Percentiles rank a stretch among this genome's conserved stretches.
These are phyloP conservation scores for Flexamia atlantica DNA, from an alignment of 2,888 invertebrate species.

Conservation along the genomic window DNA sequence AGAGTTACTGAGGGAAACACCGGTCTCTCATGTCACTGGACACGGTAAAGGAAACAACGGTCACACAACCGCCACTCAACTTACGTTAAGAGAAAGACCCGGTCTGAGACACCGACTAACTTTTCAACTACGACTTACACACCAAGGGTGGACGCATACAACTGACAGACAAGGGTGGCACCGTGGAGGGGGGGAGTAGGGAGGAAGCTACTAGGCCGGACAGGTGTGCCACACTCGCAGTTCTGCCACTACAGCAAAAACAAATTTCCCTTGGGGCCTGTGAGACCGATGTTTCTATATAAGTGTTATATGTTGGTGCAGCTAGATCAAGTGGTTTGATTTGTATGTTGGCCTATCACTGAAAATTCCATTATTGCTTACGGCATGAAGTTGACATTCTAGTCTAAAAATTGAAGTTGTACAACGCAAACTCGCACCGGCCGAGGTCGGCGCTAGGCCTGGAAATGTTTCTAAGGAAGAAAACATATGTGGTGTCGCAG, in stretches of 20 bases:
- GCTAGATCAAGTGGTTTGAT: too few relatives aligned
- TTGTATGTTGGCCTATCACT: too few relatives aligned
- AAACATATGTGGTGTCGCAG: too few relatives aligned
- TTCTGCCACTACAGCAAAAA: constrained; percentile 34
- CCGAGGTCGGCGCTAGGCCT: too few relatives aligned
- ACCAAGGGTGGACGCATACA: neutral
- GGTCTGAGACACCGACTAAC: neutral
- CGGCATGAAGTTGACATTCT: too few relatives aligned
- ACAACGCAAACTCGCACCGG: too few relatives aligned
- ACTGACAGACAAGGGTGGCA: constrained; percentile 21
- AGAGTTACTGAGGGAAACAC: neutral
- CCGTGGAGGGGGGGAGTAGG: neutral
- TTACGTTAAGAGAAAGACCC: constrained; percentile 14
- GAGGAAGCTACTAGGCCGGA: constrained; percentile 11
- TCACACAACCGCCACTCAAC: neutral
- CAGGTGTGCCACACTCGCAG: neutral
- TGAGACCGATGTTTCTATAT: constrained; percentile 48
- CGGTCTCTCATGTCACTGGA: neutral
- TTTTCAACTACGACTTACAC: neutral
- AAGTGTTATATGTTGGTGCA: too few relatives aligned
- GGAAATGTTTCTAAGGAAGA: too few relatives aligned
- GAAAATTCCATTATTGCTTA: too few relatives aligned
- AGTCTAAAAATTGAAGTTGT: too few relatives aligned
- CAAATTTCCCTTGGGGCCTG: constrained; percentile 20
- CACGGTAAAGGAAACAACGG: neutral